Base-by-base conservation (phyloP, 2,888 invertebrate genomes). In the Mellilla xanthometata region DNA sequence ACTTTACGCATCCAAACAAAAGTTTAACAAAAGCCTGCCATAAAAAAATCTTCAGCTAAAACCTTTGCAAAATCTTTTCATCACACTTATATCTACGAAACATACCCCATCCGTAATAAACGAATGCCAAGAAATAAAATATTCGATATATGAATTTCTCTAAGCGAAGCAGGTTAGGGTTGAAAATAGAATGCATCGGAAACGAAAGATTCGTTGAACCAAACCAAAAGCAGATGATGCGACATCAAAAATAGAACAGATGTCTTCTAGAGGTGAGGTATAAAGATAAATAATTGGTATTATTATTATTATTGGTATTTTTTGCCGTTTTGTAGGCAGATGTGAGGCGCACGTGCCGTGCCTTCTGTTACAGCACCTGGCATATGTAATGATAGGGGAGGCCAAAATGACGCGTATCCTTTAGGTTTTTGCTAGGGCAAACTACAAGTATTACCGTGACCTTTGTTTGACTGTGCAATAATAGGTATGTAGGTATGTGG, bases 261-360 rank as follows among this genome's bases (percentile, higher is more conserved):
- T 84, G 80, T 64, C 60, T 58, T 53, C 58, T 65, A 62, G 65
- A 72, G 65, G 74, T 72, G 70, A 65, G 72, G 66, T 70, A 69
- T 72, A 74, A 76, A 78, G 71, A 75, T 78, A 76, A 74, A 75
- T 76, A 72, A 72, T 58, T 54, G 46, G 45, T 66, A 60, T 68
- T 64, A 40, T 46, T 46, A 45, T 65, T 69, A 66, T 65, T 67
- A 66, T 72, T 64, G 58, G 52, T 60, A 61, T 67, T 78, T 81
- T 77, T 65, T 60, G n/a, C 58, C 62, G 64, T 69, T 76, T 78
- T 76, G 64, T 58, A 60, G 58, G 77, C 88, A 88, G 88, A 84
- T 88, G 88, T 76, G 69, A 65, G 27, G 38, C 62, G 81, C 84
- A 83, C 87, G 86, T 81, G 86, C 84, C 78, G 50, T 39, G 65